phyloP scores from a whole-genome alignment of 2,888 invertebrate species.

The Drosophila vallismaia region DNA sequence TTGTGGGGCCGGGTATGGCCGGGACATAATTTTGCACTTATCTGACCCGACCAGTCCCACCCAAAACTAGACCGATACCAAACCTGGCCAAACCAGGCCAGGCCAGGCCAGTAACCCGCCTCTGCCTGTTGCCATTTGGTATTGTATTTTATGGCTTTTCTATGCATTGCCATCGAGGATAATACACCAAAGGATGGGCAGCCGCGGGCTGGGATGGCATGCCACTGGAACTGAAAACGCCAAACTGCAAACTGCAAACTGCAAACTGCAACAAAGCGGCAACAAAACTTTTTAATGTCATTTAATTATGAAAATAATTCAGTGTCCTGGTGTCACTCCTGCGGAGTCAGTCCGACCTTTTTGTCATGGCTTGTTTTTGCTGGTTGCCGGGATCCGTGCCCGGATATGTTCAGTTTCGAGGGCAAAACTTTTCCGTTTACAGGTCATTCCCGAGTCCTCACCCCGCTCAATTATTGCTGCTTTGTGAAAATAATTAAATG shows the following conservation, averaged over 20 bases:
- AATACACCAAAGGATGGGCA: conserved; percentile 17
- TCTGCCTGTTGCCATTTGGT: conserved; percentile 42
- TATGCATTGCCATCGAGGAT: conserved; percentile 59
- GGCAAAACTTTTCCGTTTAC: conserved; percentile 1
- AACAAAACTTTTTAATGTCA: conserved; percentile 55
- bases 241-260: conserved; percentile 1
- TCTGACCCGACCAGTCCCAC: conserved; percentile 59
- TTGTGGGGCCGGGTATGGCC: conserved; percentile 8
- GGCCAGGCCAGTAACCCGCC: conserved; percentile 14
- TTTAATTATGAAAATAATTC: conserved; percentile 69
- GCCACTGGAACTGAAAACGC: background rate
- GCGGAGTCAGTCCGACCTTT: conserved; percentile 34
- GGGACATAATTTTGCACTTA: conserved; percentile 72
- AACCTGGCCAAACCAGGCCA: conserved; percentile 1
- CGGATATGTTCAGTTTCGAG: background rate
- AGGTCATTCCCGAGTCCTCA: conserved; percentile 26
- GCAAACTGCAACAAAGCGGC: conserved; percentile 14
- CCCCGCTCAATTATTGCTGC: conserved; percentile 23
- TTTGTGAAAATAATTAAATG: conserved; percentile 63
- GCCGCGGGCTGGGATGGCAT: background rate
- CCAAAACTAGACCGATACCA: conserved; percentile 1
- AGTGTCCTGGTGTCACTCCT: conserved; percentile 32
- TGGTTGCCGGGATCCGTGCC: background rate
- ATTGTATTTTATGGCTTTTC: conserved; percentile 62
- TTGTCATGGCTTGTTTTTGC: conserved; percentile 8